These are phyloP conservation scores for Gnathonemus longibarbis DNA, from an alignment of 2,113 vertebrate genomes.

Conservation along the genomic window DNA sequence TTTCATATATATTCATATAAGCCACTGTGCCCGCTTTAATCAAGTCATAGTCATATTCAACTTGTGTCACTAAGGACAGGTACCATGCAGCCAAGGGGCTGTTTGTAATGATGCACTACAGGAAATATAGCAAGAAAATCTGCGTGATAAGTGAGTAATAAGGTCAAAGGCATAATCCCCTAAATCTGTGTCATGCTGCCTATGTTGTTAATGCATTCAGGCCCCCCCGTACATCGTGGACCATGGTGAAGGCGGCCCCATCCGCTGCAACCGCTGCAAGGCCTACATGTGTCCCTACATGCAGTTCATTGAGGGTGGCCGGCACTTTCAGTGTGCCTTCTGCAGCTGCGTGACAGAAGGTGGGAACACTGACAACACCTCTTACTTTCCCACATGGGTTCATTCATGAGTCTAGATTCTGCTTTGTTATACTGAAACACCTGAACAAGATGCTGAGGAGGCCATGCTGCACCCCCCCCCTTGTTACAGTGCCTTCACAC, in stretches of 20 bases:
- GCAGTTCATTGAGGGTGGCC: constrained; percentile 96
- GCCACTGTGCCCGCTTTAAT: neutral
- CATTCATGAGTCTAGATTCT: neutral
- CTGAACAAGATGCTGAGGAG: neutral
- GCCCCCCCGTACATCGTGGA: constrained; percentile 81
- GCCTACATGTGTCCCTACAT: constrained; percentile 99
- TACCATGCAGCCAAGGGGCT: neutral
- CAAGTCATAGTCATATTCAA: neutral
- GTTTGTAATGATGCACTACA: neutral
- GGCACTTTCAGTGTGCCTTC: constrained; percentile 93
- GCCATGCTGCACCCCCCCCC: neutral
- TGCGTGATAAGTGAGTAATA: neutral
- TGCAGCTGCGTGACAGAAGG: constrained; percentile 96
- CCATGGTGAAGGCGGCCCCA: constrained; percentile 84
- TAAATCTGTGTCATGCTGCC: neutral
- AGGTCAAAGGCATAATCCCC: neutral
- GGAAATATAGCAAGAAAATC: neutral
- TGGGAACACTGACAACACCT: constrained; percentile 43
- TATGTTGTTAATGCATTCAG: constrained; percentile 45
- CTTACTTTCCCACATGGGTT: neutral
- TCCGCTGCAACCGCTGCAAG: constrained; percentile 97
- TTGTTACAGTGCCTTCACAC: constrained; percentile 76
- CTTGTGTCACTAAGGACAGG: neutral
- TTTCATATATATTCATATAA: neutral
- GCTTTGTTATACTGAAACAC: neutral